Base-by-base conservation (phyloP, 1,140 invertebrate species). In the Bacillus rossius region DNA sequence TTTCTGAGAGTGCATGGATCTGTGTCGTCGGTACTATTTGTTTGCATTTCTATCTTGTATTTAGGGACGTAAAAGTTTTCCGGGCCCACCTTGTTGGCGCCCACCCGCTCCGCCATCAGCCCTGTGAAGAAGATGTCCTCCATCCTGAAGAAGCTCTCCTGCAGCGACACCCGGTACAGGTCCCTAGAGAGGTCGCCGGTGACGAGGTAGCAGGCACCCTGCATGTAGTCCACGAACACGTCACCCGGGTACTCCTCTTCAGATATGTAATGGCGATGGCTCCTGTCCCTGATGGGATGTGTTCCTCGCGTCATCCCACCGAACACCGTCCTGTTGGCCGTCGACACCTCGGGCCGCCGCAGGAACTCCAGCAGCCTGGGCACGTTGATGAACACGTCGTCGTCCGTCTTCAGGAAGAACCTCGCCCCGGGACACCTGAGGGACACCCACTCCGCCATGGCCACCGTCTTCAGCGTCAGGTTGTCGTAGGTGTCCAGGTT, bases 41-140 rank as follows among this genome's bases (percentile, higher is more conserved):
- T n/a, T n/a, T n/a, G n/a, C n/a, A n/a, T n/a, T n/a, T n/a, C n/a
- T n/a, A n/a, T n/a, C n/a, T n/a, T n/a, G n/a, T n/a, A n/a, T n/a
- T n/a, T n/a, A n/a, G n/a, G n/a, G n/a, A n/a, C n/a, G n/a, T n/a
- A n/a, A 73, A 94, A 93, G 70, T 91, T 87, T 34, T 85, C 83
- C n/a, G 84, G 86, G 71, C 92, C 86, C 14, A 84, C 73, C 22
- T 90, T 78, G 64, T 80, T 81, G n/a, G 92, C 79, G 29, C 81
- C 79, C 8, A 91, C 65, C 52, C 80, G 78, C 65, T 86, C 81
- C 8, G 89, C 91, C 13, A 94, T 84, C 56, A 94, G 89, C 17
- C 92, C 92, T 22, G 92, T 94, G 29, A 89, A 82, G 69, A 89
- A 92, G n/a, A 94, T 92, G 74, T 95, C 92, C 71, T 95, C 92